Base-by-base conservation (phyloP, 2,888 invertebrate species). In the Hartigia nigra region DNA sequence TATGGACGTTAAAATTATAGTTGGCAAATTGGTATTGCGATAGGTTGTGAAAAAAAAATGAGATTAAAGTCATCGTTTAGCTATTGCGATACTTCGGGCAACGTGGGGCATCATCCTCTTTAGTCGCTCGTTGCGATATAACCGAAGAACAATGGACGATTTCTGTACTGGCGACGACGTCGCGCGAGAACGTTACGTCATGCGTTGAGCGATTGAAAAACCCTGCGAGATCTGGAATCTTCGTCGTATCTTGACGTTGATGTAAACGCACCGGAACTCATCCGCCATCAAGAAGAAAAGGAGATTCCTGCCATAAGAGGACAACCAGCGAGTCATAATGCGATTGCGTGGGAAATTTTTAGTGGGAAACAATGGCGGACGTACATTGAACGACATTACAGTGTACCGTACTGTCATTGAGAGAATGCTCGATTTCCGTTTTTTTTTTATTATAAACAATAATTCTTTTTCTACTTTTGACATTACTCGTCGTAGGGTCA, bases 311-410 rank as follows among this genome's bases (percentile, higher is more conserved):
- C 55, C 55, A 23, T 23, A 55, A 23, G 55, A 55, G 14, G 55
- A 55, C 55, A 55, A 23, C 23, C 55, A n/a, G 55, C 55, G 55
- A 55, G 55, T 55, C 55, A 55, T 55, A 55, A 55, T 55, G 55
- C 55, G 55, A 55, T 55, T 55, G 55, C 55, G 55, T 55, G 55
- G 55, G 55, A 55, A 23, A 55, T 23, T 23, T 55, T 55, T 55
- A 23, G 23, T 9, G 23, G 55, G 23, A 23, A 9, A 55, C 23
- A 55, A 55, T 23, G 55, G 55, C 55, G 55, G 55, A 23, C 23
- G 78, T 80, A 70, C 76, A 78, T 80, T 77, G 77, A 74, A 31
- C 35, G 55, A 55, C 55, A 55, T 23, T 23, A 23, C 55, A 2
- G 55, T 55, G 1, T 23, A 55, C 55, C 14, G 14, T 2, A 9